Base-by-base conservation (phyloP, 2,888 invertebrate species). In the Helleia helle region DNA sequence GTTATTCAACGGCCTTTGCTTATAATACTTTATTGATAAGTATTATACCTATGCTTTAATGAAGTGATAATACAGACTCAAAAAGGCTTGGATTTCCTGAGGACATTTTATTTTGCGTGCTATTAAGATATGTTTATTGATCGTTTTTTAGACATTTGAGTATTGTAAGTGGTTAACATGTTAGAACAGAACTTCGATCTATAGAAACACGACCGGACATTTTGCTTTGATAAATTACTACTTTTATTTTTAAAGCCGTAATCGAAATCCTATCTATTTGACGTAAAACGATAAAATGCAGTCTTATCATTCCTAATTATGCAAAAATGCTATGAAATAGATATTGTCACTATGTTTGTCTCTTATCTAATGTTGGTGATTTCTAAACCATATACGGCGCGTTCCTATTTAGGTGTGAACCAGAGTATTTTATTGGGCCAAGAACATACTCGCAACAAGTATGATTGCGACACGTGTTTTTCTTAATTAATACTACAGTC, bases 381-480 rank as follows among this genome's bases (percentile, higher is more conserved):
- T 15, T 15, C 9, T n/a, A n/a, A 3, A 17, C 34, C 22, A 12
- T 22, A 34, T 22, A 34, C 18, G 34, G 34, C 12, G 17, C n/a
- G n/a, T 12, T 7, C 34, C 34, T 12, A 22, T 34, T 34, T 34
- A 11, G 34, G 22, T 12, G 18, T 18, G 34, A 34, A 34, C 34
- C 34, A 34, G 34, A 34, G 34, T 22, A 17, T 31, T 31, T 31
- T 34, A 34, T 34, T 34, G 22, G 34, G 34, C 34, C 34, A 34
- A 34, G 22, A 34, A 34, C 34, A 18, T 17, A 18, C 18, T 17
- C 31, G 17, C 15, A 22, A 17, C 22, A 34, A 34, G 34, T 34
- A 17, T 34, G 22, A 34, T 34, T 34, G 17, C 18, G 11, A 34
- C 34, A 34, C 18, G 22, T 22, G 34, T 12, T 34, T 22, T 11